Base-by-base conservation (phyloP, 1,140 invertebrate genomes). In the Macrosteles quadrilineatus region DNA sequence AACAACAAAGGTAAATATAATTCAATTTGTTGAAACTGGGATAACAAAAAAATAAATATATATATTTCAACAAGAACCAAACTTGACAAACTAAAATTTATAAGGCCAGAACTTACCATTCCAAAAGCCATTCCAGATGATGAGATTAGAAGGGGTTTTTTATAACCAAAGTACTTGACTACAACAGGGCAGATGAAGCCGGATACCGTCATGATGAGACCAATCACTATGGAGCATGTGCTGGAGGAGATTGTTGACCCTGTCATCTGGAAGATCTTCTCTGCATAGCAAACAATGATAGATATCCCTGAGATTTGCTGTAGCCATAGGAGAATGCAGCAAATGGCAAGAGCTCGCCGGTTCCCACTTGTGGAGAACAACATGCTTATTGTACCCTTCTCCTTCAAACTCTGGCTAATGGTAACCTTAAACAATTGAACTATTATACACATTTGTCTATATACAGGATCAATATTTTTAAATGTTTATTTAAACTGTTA, bases 21-120 rank as follows among this genome's bases (percentile, higher is more conserved):
- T n/a, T n/a, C n/a, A n/a, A n/a, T n/a, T n/a, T n/a, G n/a, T n/a
- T n/a, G n/a, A n/a, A n/a, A n/a, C n/a, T n/a, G n/a, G n/a, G n/a
- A n/a, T n/a, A n/a, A n/a, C n/a, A n/a, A n/a, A n/a, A n/a, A n/a
- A n/a, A n/a, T n/a, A n/a, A n/a, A n/a, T n/a, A n/a, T n/a, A n/a
- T n/a, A n/a, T n/a, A n/a, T n/a, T n/a, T n/a, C n/a, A n/a, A n/a
- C n/a, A n/a, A n/a, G n/a, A n/a, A n/a, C n/a, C n/a, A n/a, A n/a
- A n/a, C n/a, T n/a, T n/a, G n/a, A n/a, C n/a, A n/a, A n/a, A n/a
- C n/a, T n/a, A n/a, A n/a, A n/a, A n/a, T n/a, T n/a, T n/a, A n/a
- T n/a, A n/a, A n/a, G n/a, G n/a, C n/a, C n/a, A n/a, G 21, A 59
- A 59, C 55, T 59, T 59, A 59, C 55, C 55, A 59, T 59, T 59